Conservation (phyloP, 1,140 invertebrate species). For the Dendrolimus kikuchii region DNA sequence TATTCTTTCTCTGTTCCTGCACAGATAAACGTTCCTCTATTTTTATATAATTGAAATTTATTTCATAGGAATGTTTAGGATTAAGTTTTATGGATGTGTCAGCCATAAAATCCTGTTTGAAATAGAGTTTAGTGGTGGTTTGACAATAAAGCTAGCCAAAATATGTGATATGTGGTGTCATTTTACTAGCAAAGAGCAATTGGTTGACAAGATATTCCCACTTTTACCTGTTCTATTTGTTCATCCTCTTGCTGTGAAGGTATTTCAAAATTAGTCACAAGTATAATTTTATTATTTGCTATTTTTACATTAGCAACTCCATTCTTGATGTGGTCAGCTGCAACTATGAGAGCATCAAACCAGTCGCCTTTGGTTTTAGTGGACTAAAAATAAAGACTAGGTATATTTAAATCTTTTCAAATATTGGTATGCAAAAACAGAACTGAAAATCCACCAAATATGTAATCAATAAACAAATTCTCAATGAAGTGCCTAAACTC, state of each 20-base stretch:
- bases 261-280: constrained; percentile 61
- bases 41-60: no score
- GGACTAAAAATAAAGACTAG: constrained; percentile 44
- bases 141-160: no score
- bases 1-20: no score
- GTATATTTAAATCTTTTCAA: neutral
- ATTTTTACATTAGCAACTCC: constrained; percentile 34
- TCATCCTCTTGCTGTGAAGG: constrained; percentile 35
- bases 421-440: neutral
- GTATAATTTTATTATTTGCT: constrained; percentile 49
- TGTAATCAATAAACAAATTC: no score
- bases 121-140: no score
- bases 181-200: neutral
- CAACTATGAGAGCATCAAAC: constrained; percentile 59
- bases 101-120: no score
- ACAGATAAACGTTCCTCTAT: no score
- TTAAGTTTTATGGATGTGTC: no score
- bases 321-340: constrained; percentile 51
- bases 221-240: constrained; percentile 19
- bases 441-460: no score
- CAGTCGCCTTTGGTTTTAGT: constrained; percentile 50
- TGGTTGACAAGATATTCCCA: neutral
- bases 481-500: no score
- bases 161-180: no score
- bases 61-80: no score